These are phyloP conservation scores for Stratiomys singularior DNA, from an alignment of 2,888 invertebrate species.

Conservation along the genomic window DNA sequence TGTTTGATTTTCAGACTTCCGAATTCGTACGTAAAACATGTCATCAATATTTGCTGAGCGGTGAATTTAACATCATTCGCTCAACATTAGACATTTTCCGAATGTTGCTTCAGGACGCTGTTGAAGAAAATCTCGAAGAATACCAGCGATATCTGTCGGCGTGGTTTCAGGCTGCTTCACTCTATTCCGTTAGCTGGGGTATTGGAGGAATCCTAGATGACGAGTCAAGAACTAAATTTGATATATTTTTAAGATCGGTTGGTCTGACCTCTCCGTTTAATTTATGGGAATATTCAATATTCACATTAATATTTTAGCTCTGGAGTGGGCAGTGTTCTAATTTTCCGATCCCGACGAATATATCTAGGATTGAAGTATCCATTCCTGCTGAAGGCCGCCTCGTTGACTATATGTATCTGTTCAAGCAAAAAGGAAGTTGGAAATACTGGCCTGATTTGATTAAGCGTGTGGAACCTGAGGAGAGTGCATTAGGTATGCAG, in stretches of 20 bases:
- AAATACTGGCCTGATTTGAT: slow-evolving; percentile 85
- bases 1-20: too few species aligned
- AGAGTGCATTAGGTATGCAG: slow-evolving; percentile 66
- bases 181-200: slow-evolving; percentile 85
- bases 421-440: slow-evolving; percentile 87
- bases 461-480: slow-evolving; percentile 69
- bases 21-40: slow-evolving; percentile 79
- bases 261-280: not conserved
- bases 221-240: slow-evolving; percentile 76
- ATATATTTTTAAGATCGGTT: slow-evolving; percentile 70
- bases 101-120: slow-evolving; percentile 80
- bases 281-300: too few species aligned
- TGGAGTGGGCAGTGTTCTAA: slow-evolving; percentile 67
- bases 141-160: slow-evolving; percentile 75
- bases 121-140: slow-evolving; percentile 73
- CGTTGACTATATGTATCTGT: slow-evolving; percentile 84
- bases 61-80: slow-evolving; percentile 76
- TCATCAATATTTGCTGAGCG: slow-evolving; percentile 72
- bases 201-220: slow-evolving; percentile 82
- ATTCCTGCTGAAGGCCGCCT: slow-evolving; percentile 82
- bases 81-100: slow-evolving; percentile 80
- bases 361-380: slow-evolving; percentile 78
- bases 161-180: slow-evolving; percentile 82
- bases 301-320: slow-evolving; percentile 54
- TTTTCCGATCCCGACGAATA: slow-evolving; percentile 68